These are phyloP conservation scores for Danio choprae DNA, from an alignment of 2,797 vertebrate genomes.

Conservation along the genomic window DNA sequence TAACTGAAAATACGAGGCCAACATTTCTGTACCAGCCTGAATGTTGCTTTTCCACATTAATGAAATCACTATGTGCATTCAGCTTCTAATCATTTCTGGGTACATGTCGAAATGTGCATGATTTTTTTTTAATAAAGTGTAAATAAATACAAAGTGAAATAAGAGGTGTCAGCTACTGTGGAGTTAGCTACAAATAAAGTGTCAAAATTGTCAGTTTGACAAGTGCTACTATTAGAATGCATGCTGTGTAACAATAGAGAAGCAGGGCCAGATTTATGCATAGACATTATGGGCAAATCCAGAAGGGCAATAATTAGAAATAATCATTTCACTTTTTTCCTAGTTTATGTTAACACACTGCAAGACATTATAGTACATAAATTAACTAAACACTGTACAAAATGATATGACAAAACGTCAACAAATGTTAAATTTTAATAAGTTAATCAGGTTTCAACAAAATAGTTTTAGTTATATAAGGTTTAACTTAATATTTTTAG, in stretches of 20 bases:
- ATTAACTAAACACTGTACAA: too few relatives aligned
- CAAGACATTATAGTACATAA: too few relatives aligned
- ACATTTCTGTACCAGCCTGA: slow-evolving; percentile 14
- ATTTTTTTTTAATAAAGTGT: too few relatives aligned
- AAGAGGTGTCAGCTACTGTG: not conserved
- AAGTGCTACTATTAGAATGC: not conserved
- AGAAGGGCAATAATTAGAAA: too few relatives aligned
- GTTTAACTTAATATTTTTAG: too few relatives aligned
- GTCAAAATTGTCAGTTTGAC: not conserved
- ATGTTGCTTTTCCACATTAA: slow-evolving; percentile 19
- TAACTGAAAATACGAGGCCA: slow-evolving; percentile 22
- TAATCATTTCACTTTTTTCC: too few relatives aligned
- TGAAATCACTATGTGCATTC: slow-evolving; percentile 8
- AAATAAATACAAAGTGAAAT: not conserved
- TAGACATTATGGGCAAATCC: too few relatives aligned
- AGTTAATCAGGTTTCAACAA: too few relatives aligned
- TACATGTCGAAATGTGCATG: not conserved
- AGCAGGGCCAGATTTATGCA: not conserved
- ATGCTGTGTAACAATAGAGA: not conserved
- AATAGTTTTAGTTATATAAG: too few relatives aligned
- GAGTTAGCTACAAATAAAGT: not conserved
- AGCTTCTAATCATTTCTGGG: not conserved
- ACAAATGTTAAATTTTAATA: too few relatives aligned
- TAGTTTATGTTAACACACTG: too few relatives aligned
- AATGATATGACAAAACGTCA: too few relatives aligned